These are phyloP conservation scores for Conus ventricosus DNA, from an alignment of 1,140 invertebrate genomes.

Conservation along the genomic window DNA sequence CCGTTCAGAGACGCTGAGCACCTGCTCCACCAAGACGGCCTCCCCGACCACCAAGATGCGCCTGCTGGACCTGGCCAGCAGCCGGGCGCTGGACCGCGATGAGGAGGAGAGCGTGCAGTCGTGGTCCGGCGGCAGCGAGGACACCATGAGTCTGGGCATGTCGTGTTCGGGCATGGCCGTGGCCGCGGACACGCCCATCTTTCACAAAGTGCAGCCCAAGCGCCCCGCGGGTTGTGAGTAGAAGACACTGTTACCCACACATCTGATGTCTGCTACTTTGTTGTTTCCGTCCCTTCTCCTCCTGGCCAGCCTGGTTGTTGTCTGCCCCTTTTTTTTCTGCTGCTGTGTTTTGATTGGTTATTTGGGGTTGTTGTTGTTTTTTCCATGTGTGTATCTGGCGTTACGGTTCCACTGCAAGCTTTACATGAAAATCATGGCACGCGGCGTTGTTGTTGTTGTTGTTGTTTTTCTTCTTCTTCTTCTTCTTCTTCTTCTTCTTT, in stretches of 20 bases:
- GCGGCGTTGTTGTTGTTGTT: no score
- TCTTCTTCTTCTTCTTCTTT: no score
- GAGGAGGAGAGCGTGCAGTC: slow-evolving; percentile 26
- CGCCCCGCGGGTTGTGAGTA: background rate
- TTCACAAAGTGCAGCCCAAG: slow-evolving; percentile 2
- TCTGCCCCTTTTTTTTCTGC: background rate
- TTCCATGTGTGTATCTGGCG: no score
- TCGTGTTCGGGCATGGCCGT: slow-evolving; percentile 17
- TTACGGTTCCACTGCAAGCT: no score
- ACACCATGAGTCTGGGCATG: slow-evolving; percentile 33
- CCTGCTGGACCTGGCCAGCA: slow-evolving; percentile 43
- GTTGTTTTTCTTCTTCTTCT: no score
- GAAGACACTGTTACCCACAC: background rate
- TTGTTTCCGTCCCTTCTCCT: background rate
- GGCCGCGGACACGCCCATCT: slow-evolving; percentile 7
- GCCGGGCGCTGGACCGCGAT: slow-evolving; percentile 43
- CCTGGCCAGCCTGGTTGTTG: background rate
- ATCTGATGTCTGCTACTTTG: background rate
- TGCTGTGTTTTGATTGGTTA: background rate
- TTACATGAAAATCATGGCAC: no score
- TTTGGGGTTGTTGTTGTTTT: background rate
- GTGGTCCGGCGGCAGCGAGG: slow-evolving; percentile 28
- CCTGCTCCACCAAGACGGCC: slow-evolving; percentile 36
- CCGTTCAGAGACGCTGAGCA: slow-evolving; percentile 36
- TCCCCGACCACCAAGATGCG: slow-evolving; percentile 44